Percentiles rank a stretch among this genome's conserved stretches.
These are phyloP conservation scores for Hippocampus mohnikei DNA, from an alignment of 2,113 vertebrate genomes.

Conservation along the genomic window DNA sequence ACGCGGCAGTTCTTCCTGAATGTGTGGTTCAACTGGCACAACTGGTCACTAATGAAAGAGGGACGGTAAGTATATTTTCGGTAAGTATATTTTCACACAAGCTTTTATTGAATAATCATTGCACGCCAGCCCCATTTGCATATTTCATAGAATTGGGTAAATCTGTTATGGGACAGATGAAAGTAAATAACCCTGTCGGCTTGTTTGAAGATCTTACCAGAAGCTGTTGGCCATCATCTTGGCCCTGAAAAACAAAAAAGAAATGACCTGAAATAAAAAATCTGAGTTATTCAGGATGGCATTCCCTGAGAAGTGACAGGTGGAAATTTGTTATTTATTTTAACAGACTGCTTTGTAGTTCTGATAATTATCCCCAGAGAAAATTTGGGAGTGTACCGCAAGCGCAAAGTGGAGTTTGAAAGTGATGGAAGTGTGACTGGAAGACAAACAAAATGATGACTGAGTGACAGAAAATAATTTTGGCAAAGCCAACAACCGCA, in stretches of 20 bases:
- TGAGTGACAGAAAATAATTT: too few species aligned
- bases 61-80: not conserved
- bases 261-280: not conserved
- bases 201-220: slow-evolving; percentile 58
- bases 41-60: slow-evolving; percentile 54
- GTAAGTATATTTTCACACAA: not conserved
- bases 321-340: too few species aligned
- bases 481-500: too few species aligned
- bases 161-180: not conserved
- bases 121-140: not conserved
- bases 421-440: too few species aligned
- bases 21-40: slow-evolving; percentile 77
- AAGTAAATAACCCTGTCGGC: not conserved
- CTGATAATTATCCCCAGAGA: too few species aligned
- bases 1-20: slow-evolving; percentile 78
- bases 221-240: slow-evolving; percentile 78
- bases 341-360: too few species aligned
- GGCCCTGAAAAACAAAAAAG: slow-evolving; percentile 51
- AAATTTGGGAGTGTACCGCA: too few species aligned
- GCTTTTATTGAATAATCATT: not conserved
- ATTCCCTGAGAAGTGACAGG: too few species aligned
- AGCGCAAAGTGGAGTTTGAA: too few species aligned
- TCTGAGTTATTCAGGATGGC: too few species aligned
- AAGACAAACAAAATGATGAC: too few species aligned
- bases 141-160: not conserved